phyloP scores from a whole-genome alignment of 2,888 invertebrate species.

The Myathropa florea region DNA sequence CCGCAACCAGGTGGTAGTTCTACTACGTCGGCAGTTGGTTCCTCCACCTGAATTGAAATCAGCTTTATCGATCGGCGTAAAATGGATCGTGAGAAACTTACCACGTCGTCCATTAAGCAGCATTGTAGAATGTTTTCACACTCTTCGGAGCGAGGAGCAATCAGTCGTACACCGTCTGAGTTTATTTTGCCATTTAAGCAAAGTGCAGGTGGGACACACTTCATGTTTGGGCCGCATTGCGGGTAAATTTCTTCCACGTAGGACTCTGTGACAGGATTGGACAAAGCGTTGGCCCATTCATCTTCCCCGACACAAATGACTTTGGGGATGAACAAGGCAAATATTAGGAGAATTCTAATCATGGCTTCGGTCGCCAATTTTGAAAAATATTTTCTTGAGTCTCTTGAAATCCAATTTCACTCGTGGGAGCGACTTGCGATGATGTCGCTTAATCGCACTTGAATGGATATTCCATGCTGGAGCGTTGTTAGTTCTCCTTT shows the following conservation, averaged over 20 bases:
- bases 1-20: neutral
- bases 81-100: neutral
- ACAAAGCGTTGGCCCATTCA: neutral
- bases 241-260: too few relatives aligned
- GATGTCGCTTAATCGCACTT: too few relatives aligned
- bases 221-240: neutral
- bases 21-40: neutral
- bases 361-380: neutral
- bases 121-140: neutral
- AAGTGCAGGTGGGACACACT: neutral
- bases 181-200: neutral
- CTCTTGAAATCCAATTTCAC: too few relatives aligned
- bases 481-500: too few relatives aligned
- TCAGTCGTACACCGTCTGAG: neutral
- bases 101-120: neutral
- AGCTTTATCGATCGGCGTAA: neutral
- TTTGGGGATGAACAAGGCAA: neutral
- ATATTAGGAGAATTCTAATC: neutral
- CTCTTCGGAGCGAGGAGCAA: neutral
- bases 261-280: too few relatives aligned
- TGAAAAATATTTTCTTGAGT: too few relatives aligned
- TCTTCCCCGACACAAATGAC: neutral
- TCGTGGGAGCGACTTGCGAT: too few relatives aligned
- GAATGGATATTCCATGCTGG: too few relatives aligned
- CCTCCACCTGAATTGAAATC: neutral